Conservation (phyloP, 2,888 invertebrate species). For the Acanthosepion pharaonis region DNA sequence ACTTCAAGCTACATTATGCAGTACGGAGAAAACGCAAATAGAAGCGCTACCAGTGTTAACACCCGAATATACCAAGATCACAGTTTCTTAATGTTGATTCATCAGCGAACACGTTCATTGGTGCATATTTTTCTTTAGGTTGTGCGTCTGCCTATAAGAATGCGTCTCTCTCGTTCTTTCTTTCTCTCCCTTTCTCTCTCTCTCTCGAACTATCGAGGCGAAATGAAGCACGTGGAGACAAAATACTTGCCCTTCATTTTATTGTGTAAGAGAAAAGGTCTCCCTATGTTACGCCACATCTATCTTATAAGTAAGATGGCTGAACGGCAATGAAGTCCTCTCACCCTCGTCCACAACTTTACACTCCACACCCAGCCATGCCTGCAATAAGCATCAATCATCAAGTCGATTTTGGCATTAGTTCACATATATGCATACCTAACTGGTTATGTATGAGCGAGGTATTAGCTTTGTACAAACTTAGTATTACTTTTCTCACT, state of each 20-base stretch:
- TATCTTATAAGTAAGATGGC: neutral
- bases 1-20: no score
- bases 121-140: neutral
- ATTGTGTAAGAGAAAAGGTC: neutral
- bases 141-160: neutral
- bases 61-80: neutral
- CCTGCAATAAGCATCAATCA: neutral
- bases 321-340: neutral
- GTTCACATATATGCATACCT: neutral
- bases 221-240: neutral
- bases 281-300: neutral
- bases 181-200: neutral
- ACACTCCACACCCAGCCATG: neutral
- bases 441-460: neutral
- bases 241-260: neutral
- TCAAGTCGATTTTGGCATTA: neutral
- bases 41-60: neutral
- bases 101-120: neutral
- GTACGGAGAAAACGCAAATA: no score
- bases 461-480: no score
- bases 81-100: neutral
- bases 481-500: no score
- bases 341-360: neutral
- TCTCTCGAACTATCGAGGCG: neutral
- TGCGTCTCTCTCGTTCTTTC: neutral